These are phyloP conservation scores for Anticlea derivata DNA, from an alignment of 2,888 invertebrate genomes.

Conservation along the genomic window DNA sequence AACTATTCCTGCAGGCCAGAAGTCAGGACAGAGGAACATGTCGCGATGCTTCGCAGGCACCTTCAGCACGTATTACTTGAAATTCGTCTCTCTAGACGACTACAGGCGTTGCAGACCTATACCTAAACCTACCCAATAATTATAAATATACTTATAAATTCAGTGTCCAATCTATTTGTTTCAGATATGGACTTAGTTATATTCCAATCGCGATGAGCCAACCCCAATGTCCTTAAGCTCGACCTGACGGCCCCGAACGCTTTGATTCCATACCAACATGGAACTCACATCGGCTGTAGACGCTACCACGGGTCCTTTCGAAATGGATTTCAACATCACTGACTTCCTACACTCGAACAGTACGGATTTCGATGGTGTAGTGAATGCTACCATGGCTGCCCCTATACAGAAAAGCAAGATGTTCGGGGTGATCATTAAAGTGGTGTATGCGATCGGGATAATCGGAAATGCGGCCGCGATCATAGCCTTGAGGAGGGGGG, in stretches of 20 bases:
- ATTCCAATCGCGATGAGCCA: neutral
- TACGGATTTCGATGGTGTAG: constrained; percentile 7
- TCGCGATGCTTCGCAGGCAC: too few relatives aligned
- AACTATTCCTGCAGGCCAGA: too few relatives aligned
- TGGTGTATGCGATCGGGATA: constrained; percentile 87
- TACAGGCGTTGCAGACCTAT: too few relatives aligned
- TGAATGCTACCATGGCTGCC: constrained; percentile 3
- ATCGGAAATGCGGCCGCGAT: constrained; percentile 91
- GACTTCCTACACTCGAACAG: constrained; percentile 25
- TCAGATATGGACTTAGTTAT: too few relatives aligned
- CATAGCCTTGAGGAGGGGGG: constrained; percentile 87
- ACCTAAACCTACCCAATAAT: too few relatives aligned
- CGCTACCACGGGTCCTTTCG: neutral
- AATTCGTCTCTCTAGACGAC: too few relatives aligned
- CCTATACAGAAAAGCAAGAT: constrained; percentile 27
- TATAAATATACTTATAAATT: too few relatives aligned
- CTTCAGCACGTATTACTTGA: too few relatives aligned
- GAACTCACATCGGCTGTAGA: neutral
- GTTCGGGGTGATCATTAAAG: constrained; percentile 67
- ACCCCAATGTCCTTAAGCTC: too few relatives aligned
- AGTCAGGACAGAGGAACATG: too few relatives aligned
- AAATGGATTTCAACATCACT: neutral
- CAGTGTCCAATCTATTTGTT: too few relatives aligned
- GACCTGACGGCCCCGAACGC: neutral
- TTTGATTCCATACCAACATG: neutral